phyloP scores from a whole-genome alignment of 2,888 invertebrate species.

The Sarcophaga carnaria region DNA sequence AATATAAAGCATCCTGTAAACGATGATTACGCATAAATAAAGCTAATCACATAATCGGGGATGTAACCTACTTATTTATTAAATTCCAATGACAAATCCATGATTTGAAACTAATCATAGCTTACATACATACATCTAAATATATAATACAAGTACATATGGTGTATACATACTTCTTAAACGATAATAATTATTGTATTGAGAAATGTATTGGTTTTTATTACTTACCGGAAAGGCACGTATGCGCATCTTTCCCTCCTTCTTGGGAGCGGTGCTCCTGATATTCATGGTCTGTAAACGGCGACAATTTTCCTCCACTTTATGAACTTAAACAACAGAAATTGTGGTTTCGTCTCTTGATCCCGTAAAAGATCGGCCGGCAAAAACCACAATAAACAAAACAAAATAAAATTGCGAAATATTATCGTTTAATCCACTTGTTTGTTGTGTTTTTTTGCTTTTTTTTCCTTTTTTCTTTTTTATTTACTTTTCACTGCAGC shows the following conservation, averaged over 20 bases:
- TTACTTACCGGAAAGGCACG: conserved; percentile 97
- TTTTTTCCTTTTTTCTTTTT: not conserved
- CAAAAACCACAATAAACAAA: conserved; percentile 45
- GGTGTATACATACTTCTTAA: no score
- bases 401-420: not conserved
- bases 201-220: not conserved
- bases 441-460: not conserved
- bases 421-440: no score
- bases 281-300: conserved; percentile 79
- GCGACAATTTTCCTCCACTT: conserved; percentile 80
- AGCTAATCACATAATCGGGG: no score
- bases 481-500: not conserved
- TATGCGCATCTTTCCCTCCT: conserved; percentile 98
- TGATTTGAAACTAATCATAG: no score
- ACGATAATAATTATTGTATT: not conserved
- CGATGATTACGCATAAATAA: no score
- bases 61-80: no score
- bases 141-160: no score
- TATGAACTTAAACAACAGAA: conserved; percentile 67
- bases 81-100: no score
- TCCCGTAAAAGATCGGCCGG: conserved; percentile 29
- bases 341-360: conserved; percentile 50
- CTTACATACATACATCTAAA: no score
- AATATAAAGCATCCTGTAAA: no score
- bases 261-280: conserved; percentile 87